Base-by-base conservation (phyloP, 2,888 invertebrate genomes). In the Zonitis immaculata region DNA sequence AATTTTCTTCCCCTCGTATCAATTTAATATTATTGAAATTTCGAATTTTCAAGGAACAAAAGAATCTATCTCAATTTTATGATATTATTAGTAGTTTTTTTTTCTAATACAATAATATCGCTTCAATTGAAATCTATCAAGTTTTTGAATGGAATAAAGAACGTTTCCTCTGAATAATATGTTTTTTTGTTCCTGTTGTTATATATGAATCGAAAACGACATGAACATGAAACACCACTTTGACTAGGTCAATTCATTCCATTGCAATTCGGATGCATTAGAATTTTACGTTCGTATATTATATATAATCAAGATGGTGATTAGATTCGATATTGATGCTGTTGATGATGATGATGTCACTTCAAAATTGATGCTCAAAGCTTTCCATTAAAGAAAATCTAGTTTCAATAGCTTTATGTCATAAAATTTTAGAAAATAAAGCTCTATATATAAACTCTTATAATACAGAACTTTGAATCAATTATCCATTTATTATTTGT, bases 161-260 rank as follows among this genome's bases (percentile, higher is more conserved):
- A 5, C 5, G 3, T 22, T 22, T 22, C 5, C 22, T 22, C 22
- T 22, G 3, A 22, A 22, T 22, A 22, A 22, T 4, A 22, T 5
- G 5, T 22, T 4, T 4, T 22, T 22, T 22, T 22, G 3, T 22
- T 22, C 22, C n/a, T n/a, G n/a, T n/a, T n/a, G n/a, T n/a, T n/a
- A 5, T 3, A 22, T 35, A 9, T 18, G 35, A 16, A 8, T 16
- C 5, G 8, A 9, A 32, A 1, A 14, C 35, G 9, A 51, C 18
- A 27, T 32, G 44, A 51, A 55, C 55, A 55, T 45, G 55, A 42
- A 44, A 45, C 51, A 51, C 51, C 55, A 55, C 55, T 55, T 25
- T 49, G 45, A 42, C 42, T 30, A 43, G 55, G 51, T 55, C 55
- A 55, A 55, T 51, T 42, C 50, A 35, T 46, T 50, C 43, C n/a